These are phyloP conservation scores for Phytoseiulus persimilis DNA, from an alignment of 2,888 invertebrate genomes.

Conservation along the genomic window DNA sequence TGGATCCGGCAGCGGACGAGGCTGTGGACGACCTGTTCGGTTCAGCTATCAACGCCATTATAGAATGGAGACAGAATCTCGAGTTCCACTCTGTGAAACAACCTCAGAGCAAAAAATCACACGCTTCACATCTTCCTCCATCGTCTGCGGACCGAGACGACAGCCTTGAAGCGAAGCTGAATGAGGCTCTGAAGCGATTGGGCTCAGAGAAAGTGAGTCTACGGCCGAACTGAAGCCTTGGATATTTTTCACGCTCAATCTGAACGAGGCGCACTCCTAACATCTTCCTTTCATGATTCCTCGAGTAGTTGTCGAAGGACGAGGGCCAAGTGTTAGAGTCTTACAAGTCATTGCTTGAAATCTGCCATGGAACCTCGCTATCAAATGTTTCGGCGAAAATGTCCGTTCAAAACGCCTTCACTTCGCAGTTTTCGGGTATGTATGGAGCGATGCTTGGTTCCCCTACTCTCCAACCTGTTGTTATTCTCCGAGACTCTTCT, in stretches of 20 bases:
- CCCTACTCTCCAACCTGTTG: too few relatives aligned
- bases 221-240: not conserved
- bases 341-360: conserved; percentile 16
- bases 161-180: not conserved
- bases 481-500: not conserved
- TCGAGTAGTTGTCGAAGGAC: not conserved
- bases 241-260: too few relatives aligned
- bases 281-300: not conserved
- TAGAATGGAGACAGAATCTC: conserved; percentile 10
- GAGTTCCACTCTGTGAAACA: not conserved
- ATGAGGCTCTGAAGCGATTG: not conserved
- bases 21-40: not conserved
- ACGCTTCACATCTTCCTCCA: not conserved
- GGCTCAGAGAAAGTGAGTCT: not conserved
- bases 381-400: conserved; percentile 22
- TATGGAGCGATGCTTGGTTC: too few relatives aligned
- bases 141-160: not conserved
- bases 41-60: not conserved
- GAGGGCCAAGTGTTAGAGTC: conserved; percentile 6
- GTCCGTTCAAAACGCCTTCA: conserved; percentile 6
- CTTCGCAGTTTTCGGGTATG: conserved; percentile 15
- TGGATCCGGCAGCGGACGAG: conserved; percentile 25
- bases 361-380: not conserved
- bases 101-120: not conserved
- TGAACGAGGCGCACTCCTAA: too few relatives aligned